Base-by-base conservation (phyloP, 2,113 vertebrate species). In the Grammomys surdaster region DNA sequence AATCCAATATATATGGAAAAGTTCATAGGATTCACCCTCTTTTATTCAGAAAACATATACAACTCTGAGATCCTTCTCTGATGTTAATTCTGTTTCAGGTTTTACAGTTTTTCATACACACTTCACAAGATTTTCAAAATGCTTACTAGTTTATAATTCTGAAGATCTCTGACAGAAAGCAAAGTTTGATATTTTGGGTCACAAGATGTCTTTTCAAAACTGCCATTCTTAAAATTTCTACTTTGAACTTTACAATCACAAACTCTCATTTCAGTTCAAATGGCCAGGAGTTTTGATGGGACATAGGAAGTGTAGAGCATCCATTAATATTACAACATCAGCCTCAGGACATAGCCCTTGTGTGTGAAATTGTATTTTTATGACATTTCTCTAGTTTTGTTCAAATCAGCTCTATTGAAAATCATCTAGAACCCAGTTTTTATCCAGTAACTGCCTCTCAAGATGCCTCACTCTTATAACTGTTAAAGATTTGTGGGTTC, bases 1-100 rank as follows among this genome's bases (percentile, higher is more conserved):
- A 98, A 98, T 97, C 95, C 88, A 96, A 96, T 97, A 98, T 98
- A 98, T 95, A 97, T 98, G 88, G 94, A 94, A 98, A 98, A 96
- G 14, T 98, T 97, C 97, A 98, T 97, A 94, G 93, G 88, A 0
- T 92, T 88, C 24, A 9, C 28, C 43, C 40, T 97, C 63, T 94
- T 97, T 82, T 93, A 89, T 73, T 93, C 65, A 84, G 93, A 96
- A 98, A 98, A 95, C 46, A 94, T 88, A 94, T 78, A 94, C 31
- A 92, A 93, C 93, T 88, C 89, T 88, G 80, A 92, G 33, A 96
- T 96, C 7, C n/a, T 98, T 94, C 87, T 81, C 77, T 96, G 78
- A 97, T 98, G 98, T 97, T 97, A 98, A 98, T 91, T 96, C 97
- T 31, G 28, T 67, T 96, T 96, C 11, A 86, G 51, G 56, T 90